Evolutionary conservation across 2,113 vertebrate genomes (phyloP).

Genomic region (Pterocles gutturalis): DNA sequence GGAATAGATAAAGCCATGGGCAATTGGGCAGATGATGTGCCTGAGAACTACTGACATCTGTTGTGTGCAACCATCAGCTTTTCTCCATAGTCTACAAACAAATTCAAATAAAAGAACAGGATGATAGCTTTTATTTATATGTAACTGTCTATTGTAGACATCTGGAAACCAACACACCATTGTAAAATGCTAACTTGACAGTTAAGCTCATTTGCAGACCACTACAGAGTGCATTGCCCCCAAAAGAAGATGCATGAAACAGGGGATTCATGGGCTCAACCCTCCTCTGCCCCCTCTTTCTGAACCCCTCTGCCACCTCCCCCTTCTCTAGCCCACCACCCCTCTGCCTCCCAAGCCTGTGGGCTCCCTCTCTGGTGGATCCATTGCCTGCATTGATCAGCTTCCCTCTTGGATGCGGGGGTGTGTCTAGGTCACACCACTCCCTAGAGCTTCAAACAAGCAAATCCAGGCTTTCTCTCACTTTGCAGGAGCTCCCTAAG

Average conservation of each 20-base stretch:
- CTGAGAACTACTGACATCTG: conserved; percentile 59
- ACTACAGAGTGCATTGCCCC: not conserved
- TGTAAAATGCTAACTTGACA: not conserved
- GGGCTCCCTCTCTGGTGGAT: not conserved
- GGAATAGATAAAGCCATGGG: conserved; percentile 61
- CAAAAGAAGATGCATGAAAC: not conserved
- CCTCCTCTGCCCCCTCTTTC: not conserved
- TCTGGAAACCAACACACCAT: not conserved
- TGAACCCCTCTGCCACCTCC: not conserved
- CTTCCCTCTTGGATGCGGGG: not conserved
- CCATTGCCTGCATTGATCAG: not conserved
- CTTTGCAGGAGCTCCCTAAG: not conserved
- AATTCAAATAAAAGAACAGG: conserved; percentile 24
- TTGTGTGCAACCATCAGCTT: conserved; percentile 56
- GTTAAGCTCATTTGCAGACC: not conserved
- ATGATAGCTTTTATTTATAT: conserved; percentile 13
- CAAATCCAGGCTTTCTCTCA: not conserved
- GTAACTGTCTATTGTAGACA: not conserved
- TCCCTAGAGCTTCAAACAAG: not conserved
- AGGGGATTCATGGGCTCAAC: not conserved
- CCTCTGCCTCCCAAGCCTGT: not conserved
- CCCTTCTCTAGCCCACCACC: not conserved
- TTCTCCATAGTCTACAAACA: conserved; percentile 20
- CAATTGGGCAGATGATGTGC: conserved; percentile 65
- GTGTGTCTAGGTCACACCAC: not conserved